phyloP scores from a whole-genome alignment of 2,113 vertebrate genomes.

The Ammodytes marinus region DNA sequence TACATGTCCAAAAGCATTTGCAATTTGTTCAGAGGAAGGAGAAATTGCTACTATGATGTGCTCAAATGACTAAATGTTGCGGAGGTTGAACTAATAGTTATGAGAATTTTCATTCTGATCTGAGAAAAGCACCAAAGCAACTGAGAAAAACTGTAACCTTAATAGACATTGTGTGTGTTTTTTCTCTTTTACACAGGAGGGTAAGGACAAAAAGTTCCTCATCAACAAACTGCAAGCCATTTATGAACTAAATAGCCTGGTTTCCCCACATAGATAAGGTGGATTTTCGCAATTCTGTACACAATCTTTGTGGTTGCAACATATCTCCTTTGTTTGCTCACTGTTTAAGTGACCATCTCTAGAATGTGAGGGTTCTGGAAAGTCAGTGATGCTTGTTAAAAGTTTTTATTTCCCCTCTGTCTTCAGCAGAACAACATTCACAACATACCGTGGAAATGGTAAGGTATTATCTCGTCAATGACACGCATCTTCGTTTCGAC shows the following conservation, averaged over 20 bases:
- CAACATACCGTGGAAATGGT: background rate
- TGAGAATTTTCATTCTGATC: no score
- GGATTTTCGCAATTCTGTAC: rapidly evolving
- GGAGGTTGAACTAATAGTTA: no score
- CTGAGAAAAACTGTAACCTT: no score
- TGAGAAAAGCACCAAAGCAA: no score
- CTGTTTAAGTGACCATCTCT: background rate
- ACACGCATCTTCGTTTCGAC: background rate
- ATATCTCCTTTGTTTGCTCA: background rate
- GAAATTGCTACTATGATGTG: no score
- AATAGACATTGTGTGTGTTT: background rate
- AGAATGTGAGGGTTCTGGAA: background rate
- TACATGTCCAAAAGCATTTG: no score
- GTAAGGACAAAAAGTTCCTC: slow-evolving; percentile 90
- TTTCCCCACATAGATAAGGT: slow-evolving; percentile 19
- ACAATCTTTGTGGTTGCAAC: background rate
- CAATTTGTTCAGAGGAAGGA: no score
- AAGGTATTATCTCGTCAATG: background rate
- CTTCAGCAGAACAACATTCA: background rate
- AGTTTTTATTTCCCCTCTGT: background rate
- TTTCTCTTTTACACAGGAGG: slow-evolving; percentile 82
- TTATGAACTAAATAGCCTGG: slow-evolving; percentile 38
- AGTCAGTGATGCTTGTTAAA: background rate
- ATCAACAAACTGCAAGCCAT: slow-evolving; percentile 85
- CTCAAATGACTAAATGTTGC: no score